Base-by-base conservation (phyloP, 2,113 vertebrate genomes). In the Ochotona curzoniae region DNA sequence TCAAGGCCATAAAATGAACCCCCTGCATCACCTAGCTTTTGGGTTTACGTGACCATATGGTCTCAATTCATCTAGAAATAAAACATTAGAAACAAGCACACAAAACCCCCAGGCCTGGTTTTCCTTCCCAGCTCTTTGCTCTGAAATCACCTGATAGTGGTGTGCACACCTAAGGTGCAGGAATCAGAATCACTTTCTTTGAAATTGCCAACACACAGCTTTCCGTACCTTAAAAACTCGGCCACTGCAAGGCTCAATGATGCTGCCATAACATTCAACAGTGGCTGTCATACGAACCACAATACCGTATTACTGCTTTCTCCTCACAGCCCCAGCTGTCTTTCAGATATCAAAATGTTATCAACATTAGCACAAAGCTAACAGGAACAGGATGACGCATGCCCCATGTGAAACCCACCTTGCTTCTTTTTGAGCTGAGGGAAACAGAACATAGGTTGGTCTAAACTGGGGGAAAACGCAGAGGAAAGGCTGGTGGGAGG, bases 11-110 rank as follows among this genome's bases (percentile, higher is more conserved):
- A 71, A 83, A 87, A 90, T 93, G 94, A 95, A 89, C 94, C n/a
- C 83, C 61, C 82, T 32, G 60, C 87, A 92, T 4, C 51, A 83
- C 38, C 70, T 80, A 61, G 61, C 64, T 91, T 57, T 61, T 49
- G 70, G 49, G 79, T 90, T 95, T 95, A 83, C 71, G 61, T 61
- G 69, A 64, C 76, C 94, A 95, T 93, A 96, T 95, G 93, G 93
- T 96, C 87, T 94, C 90, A 93, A 96, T 95, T 97, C 91, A 88
- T 61, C 57, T 75, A 88, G 78, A 96, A 96, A 96, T 90, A 93
- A 96, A 96, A 95, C 35, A 89, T 70, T 80, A 93, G 87, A 89
- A 95, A 8, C 49, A 75, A 91, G 44, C 67, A 44, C 49, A 64
- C 21, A 70, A 44, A 74, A n/a, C 23, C 44, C 14, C 14, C 28